Evolutionary conservation across 1,140 invertebrate species (phyloP).

Genomic region (Littorina saxatilis): DNA sequence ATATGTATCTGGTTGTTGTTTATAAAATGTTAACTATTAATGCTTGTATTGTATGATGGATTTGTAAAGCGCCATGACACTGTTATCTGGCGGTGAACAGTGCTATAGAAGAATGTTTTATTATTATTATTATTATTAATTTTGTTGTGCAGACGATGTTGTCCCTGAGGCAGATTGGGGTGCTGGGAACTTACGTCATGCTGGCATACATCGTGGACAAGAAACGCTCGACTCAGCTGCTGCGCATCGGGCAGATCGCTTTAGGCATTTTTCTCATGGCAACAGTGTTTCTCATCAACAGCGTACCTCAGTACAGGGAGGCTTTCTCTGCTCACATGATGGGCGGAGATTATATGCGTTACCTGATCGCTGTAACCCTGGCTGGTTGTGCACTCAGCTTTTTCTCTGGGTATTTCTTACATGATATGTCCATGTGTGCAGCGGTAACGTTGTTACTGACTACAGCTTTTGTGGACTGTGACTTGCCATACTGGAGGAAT

Average conservation of each 20-base stretch:
- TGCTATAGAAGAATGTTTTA: too few species aligned
- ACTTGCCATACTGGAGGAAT: constrained; percentile 56
- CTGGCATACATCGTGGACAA: constrained; percentile 53
- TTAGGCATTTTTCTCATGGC: constrained; percentile 62
- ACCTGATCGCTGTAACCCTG: constrained; percentile 53
- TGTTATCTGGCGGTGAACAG: too few species aligned
- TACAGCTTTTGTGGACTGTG: constrained; percentile 53
- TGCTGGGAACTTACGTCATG: constrained; percentile 59
- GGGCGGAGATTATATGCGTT: constrained; percentile 59
- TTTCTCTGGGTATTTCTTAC: constrained; percentile 62
- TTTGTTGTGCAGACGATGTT: constrained; percentile 59
- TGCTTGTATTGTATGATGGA: too few species aligned
- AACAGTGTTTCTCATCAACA: constrained; percentile 56
- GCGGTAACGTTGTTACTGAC: constrained; percentile 46
- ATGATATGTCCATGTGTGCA: constrained; percentile 56
- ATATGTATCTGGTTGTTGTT: too few species aligned
- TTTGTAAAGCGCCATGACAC: too few species aligned
- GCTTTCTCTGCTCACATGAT: constrained; percentile 59
- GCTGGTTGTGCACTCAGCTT: constrained; percentile 61
- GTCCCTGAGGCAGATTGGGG: constrained; percentile 53
- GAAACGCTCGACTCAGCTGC: constrained; percentile 47
- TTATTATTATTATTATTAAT: too few species aligned
- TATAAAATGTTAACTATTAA: too few species aligned
- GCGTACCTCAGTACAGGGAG: constrained; percentile 49
- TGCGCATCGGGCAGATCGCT: constrained; percentile 57